These are phyloP conservation scores for Eucriotettix oculatus DNA, from an alignment of 2,888 invertebrate species.

Conservation along the genomic window DNA sequence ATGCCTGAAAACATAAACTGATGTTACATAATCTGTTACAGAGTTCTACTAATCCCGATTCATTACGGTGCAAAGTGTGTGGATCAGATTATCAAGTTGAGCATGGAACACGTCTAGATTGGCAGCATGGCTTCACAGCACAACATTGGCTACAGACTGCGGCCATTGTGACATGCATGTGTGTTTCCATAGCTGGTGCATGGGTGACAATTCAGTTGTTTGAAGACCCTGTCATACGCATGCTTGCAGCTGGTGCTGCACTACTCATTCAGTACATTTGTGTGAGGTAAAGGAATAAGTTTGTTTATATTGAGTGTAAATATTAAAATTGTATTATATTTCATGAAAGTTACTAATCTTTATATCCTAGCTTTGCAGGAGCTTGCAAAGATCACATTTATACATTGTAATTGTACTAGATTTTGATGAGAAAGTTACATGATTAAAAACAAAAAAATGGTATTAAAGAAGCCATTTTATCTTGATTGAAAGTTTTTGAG, in stretches of 20 bases:
- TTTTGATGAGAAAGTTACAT: too few species aligned
- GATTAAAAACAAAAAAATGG: too few species aligned
- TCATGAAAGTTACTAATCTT: not conserved
- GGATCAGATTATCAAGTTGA: conserved; percentile 53
- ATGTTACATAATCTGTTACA: conserved; percentile 20
- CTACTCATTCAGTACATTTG: conserved; percentile 71
- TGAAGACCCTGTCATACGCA: conserved; percentile 57
- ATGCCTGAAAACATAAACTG: too few species aligned
- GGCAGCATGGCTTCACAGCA: conserved; percentile 69
- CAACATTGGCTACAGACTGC: conserved; percentile 74
- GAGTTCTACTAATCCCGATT: conserved; percentile 51
- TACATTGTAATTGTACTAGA: too few species aligned
- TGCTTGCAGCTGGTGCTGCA: conserved; percentile 65
- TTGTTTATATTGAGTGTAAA: not conserved
- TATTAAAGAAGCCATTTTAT: too few species aligned
- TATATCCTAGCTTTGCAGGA: not conserved
- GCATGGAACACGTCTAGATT: conserved; percentile 37
- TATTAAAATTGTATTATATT: not conserved
- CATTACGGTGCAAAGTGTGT: conserved; percentile 69
- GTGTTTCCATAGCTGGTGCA: conserved; percentile 55
- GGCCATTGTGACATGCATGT: conserved; percentile 60
- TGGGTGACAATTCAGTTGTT: conserved; percentile 69
- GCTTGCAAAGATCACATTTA: too few species aligned
- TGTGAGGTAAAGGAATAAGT: conserved; percentile 40
- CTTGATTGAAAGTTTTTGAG: too few species aligned